Evolutionary conservation across 2,797 vertebrate species (phyloP).

Genomic region (Pelodytes ibericus): DNA sequence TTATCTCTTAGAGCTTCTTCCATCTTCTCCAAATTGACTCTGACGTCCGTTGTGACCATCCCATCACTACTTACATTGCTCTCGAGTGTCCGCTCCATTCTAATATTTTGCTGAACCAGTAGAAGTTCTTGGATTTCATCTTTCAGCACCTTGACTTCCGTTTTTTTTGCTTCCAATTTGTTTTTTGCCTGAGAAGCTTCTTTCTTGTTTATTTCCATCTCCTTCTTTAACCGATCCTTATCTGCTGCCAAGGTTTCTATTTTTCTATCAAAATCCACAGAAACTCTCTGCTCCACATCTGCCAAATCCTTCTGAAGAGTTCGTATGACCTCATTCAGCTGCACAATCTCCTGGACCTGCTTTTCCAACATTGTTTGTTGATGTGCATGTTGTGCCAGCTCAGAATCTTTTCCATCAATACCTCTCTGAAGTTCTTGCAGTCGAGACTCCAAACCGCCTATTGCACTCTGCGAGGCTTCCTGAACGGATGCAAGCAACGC

Average conservation of each 20-base stretch:
- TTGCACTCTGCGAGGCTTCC: conserved; percentile 24
- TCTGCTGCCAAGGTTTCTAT: conserved; percentile 70
- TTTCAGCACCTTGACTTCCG: conserved; percentile 73
- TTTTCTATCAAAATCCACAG: conserved; percentile 34
- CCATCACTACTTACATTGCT: conserved; percentile 58
- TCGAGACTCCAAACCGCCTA: conserved; percentile 17
- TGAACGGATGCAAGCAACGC: conserved; percentile 37
- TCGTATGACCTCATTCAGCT: conserved; percentile 9
- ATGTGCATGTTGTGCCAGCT: conserved; percentile 5
- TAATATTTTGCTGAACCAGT: neutral
- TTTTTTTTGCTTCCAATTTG: conserved; percentile 77
- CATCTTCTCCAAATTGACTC: conserved; percentile 18
- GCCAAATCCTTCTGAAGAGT: conserved; percentile 2
- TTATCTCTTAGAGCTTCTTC: conserved; percentile 72
- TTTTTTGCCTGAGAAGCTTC: conserved; percentile 60
- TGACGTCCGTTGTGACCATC: neutral
- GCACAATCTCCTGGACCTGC: conserved; percentile 76
- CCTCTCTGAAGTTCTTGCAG: conserved; percentile 19
- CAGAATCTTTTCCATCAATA: conserved; percentile 21
- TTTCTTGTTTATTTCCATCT: conserved; percentile 62
- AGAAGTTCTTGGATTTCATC: conserved; percentile 69
- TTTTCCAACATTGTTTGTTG: conserved; percentile 5
- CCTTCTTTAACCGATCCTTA: conserved; percentile 68
- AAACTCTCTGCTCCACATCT: neutral
- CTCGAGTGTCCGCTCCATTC: neutral